Evolutionary conservation across 2,113 vertebrate genomes (phyloP).

Genomic region (Glaucomys volans): DNA sequence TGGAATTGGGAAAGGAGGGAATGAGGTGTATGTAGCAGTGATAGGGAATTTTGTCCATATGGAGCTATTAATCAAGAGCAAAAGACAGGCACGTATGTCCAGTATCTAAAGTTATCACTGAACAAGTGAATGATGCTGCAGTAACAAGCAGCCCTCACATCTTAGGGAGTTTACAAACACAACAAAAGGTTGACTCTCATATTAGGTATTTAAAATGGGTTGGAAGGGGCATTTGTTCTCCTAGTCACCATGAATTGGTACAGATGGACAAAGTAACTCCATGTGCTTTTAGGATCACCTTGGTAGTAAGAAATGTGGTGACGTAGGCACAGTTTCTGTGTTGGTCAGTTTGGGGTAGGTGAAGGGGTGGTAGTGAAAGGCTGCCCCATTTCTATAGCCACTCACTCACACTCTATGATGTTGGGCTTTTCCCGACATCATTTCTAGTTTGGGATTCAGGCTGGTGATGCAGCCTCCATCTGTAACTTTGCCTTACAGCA

Average conservation of each 20-base stretch:
- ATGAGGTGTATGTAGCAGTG: not conserved
- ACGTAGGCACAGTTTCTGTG: not conserved
- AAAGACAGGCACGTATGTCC: not conserved
- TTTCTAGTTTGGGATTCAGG: not conserved
- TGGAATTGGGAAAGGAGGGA: not conserved
- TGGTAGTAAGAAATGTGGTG: not conserved
- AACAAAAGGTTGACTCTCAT: not conserved
- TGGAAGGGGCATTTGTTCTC: constrained; percentile 17
- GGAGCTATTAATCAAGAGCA: not conserved
- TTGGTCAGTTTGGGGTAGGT: not conserved
- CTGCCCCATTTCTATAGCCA: not conserved
- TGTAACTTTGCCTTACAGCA: not conserved
- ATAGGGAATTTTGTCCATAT: not conserved
- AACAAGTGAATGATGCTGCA: not conserved
- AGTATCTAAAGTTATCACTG: not conserved
- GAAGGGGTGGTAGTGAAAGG: not conserved
- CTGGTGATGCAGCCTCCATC: not conserved
- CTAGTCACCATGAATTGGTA: not conserved
- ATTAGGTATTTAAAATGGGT: not conserved
- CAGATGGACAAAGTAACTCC: not conserved
- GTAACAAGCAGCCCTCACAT: not conserved
- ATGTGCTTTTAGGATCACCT: not conserved
- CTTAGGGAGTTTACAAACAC: not conserved
- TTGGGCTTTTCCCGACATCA: not conserved
- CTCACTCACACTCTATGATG: not conserved